Evolutionary conservation across 2,888 invertebrate genomes (phyloP).

Genomic region (Alcis repandata): DNA sequence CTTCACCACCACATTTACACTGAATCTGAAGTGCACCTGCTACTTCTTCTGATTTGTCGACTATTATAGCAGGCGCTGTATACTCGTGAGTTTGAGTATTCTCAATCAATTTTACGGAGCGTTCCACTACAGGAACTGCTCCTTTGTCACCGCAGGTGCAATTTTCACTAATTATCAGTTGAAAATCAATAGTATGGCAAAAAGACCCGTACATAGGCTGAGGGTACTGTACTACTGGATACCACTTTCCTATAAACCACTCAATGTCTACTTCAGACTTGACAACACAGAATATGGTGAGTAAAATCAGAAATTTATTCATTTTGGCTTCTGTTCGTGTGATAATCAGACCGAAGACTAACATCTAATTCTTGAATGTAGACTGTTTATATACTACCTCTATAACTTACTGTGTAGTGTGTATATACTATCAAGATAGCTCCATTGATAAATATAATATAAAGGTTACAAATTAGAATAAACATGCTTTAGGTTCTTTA

Average conservation of each 20-base stretch:
- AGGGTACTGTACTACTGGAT: background rate
- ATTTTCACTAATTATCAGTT: background rate
- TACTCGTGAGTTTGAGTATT: too few relatives aligned
- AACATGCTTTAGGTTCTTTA: too few relatives aligned
- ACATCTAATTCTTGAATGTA: background rate
- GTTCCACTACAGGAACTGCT: background rate
- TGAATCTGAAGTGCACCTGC: background rate
- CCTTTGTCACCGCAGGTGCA: constrained; percentile 1
- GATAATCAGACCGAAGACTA: background rate
- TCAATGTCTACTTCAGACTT: background rate
- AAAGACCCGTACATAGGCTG: background rate
- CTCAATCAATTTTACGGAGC: too few relatives aligned
- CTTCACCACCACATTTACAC: background rate
- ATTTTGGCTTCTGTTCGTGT: background rate
- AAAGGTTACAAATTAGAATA: too few relatives aligned
- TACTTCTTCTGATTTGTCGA: background rate
- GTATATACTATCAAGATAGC: too few relatives aligned
- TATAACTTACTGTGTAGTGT: too few relatives aligned
- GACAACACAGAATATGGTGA: background rate
- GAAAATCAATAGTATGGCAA: background rate
- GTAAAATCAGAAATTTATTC: background rate
- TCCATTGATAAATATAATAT: too few relatives aligned
- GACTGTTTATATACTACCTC: background rate
- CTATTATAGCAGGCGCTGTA: background rate
- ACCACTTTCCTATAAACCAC: constrained; percentile 5